phyloP scores from a whole-genome alignment of 2,888 invertebrate species.

The Altica lythri region DNA sequence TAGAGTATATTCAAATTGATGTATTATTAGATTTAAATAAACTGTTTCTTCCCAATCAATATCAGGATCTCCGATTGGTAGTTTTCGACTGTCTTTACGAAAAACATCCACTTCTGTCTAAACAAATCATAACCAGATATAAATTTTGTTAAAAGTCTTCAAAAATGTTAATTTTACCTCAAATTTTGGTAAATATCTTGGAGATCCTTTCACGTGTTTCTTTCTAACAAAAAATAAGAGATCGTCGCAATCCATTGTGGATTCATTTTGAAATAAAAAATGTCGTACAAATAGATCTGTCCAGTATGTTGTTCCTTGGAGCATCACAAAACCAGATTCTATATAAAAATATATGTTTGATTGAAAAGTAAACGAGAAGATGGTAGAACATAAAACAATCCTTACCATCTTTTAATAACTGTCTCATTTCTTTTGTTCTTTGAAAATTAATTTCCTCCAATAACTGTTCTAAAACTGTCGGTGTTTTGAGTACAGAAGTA shows the following conservation, averaged over 20 bases:
- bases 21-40: constrained; percentile 95
- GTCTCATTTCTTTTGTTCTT: constrained; percentile 88
- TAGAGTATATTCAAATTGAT: constrained; percentile 97
- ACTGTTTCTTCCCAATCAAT: constrained; percentile 99
- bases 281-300: constrained; percentile 93
- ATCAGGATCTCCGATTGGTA: constrained; percentile 94
- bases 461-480: constrained; percentile 81
- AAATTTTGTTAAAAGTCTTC: background rate
- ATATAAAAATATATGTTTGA: constrained; percentile 45
- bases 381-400: background rate
- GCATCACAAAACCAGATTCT: constrained; percentile 91
- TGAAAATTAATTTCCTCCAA: constrained; percentile 92
- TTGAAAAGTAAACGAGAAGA: background rate
- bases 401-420: constrained; percentile 83
- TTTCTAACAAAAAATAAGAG: constrained; percentile 94
- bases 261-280: constrained; percentile 89
- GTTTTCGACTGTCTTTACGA: constrained; percentile 93
- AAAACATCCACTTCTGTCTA: constrained; percentile 96
- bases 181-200: constrained; percentile 86
- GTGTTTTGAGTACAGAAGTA: constrained; percentile 57
- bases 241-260: constrained; percentile 91
- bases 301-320: constrained; percentile 94
- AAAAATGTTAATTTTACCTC: constrained; percentile 62
- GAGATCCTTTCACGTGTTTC: constrained; percentile 85
- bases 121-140: constrained; percentile 37